Evolutionary conservation across 2,797 vertebrate genomes (phyloP).

Genomic region (Gouania willdenowi): DNA sequence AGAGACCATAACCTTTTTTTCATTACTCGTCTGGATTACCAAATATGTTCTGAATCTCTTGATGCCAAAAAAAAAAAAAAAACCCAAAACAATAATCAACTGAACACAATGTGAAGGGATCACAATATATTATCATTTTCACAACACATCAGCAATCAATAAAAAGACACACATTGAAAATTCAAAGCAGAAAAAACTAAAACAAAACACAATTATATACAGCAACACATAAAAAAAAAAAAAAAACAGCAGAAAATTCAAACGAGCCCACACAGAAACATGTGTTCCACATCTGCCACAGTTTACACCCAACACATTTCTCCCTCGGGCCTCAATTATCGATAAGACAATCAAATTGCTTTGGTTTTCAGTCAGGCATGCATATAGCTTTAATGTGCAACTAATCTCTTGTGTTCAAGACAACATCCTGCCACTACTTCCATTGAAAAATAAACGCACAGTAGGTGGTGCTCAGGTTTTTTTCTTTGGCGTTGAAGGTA

Average conservation of each 20-base stretch:
- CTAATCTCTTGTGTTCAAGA: slow-evolving; percentile 28
- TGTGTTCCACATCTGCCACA: slow-evolving; percentile 25
- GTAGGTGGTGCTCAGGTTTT: slow-evolving; percentile 4
- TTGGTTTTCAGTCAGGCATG: slow-evolving; percentile 54
- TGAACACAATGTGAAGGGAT: slow-evolving; percentile 21
- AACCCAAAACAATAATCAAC: neutral
- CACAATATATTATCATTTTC: slow-evolving; percentile 70
- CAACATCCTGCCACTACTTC: neutral
- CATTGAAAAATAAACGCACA: slow-evolving; percentile 18
- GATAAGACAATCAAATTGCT: slow-evolving; percentile 34
- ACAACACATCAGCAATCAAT: slow-evolving; percentile 37
- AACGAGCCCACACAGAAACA: slow-evolving; percentile 32
- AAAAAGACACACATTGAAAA: slow-evolving; percentile 15
- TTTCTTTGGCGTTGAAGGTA: slow-evolving; percentile 42
- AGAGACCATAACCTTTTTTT: slow-evolving; percentile 4
- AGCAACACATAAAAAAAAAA: slow-evolving; percentile 3
- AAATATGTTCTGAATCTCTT: no score
- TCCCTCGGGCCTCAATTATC: slow-evolving; percentile 23
- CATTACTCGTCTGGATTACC: slow-evolving; percentile 31
- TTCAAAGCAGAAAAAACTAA: slow-evolving; percentile 28
- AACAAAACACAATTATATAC: slow-evolving; percentile 19
- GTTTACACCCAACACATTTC: slow-evolving; percentile 16
- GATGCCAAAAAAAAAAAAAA: slow-evolving; percentile 6
- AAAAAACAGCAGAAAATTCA: slow-evolving; percentile 15
- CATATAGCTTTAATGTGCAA: slow-evolving; percentile 21